Conservation (phyloP, 2,797 vertebrate genomes). For the Orestias chungarensis region DNA sequence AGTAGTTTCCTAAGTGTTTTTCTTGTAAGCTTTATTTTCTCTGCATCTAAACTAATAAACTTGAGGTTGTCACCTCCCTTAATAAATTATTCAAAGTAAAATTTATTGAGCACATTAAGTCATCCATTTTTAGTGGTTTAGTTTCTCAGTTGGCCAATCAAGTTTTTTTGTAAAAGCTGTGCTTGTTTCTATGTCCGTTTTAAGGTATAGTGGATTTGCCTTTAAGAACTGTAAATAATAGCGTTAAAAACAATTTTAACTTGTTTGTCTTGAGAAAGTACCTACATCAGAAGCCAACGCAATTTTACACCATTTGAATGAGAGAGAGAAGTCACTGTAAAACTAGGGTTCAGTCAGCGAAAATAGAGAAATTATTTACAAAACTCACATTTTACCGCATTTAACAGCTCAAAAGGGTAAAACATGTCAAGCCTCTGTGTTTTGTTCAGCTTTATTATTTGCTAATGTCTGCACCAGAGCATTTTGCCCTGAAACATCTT, state of each 20-base stretch:
- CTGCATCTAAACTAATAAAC: slow-evolving; percentile 17
- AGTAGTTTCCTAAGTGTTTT: slow-evolving; percentile 27
- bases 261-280: background rate
- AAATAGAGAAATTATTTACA: background rate
- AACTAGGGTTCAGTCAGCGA: background rate
- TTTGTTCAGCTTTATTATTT: background rate
- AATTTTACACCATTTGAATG: background rate
- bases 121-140: slow-evolving; percentile 1
- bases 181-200: background rate
- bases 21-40: slow-evolving; percentile 6
- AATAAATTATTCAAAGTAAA: background rate
- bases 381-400: background rate
- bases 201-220: background rate
- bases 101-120: background rate
- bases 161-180: background rate
- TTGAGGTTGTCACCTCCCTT: slow-evolving; percentile 1
- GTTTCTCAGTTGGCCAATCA: slow-evolving; percentile 16
- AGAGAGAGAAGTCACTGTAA: background rate
- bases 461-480: background rate
- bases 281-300: background rate
- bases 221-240: background rate
- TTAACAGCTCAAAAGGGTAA: background rate
- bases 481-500: background rate
- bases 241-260: background rate
- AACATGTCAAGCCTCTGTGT: background rate